These are phyloP conservation scores for Drosophila engyochracea DNA, from an alignment of 2,888 invertebrate genomes.

Conservation along the genomic window DNA sequence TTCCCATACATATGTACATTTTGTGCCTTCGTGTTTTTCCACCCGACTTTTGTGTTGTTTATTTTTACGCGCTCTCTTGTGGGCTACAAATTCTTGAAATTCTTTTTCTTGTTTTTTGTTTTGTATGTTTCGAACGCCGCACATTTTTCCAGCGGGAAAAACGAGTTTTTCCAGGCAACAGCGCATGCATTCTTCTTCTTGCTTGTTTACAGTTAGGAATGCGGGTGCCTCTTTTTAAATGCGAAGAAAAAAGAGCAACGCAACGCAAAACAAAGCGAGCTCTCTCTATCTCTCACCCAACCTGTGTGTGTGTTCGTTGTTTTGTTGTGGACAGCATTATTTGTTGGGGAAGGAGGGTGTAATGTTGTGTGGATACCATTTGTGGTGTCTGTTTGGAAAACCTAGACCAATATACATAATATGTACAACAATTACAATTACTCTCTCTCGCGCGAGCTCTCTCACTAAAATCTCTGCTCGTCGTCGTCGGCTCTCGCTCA, in stretches of 20 bases:
- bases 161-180: conserved; percentile 75
- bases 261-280: conserved; percentile 46
- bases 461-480: conserved; percentile 8
- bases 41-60: conserved; percentile 57
- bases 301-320: conserved; percentile 6
- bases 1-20: conserved; percentile 14
- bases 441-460: conserved; percentile 13
- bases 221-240: conserved; percentile 63
- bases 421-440: conserved; percentile 37
- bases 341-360: not conserved
- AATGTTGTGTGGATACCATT: conserved; percentile 44
- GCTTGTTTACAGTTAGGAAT: conserved; percentile 78
- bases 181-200: conserved; percentile 64
- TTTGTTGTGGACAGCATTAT: conserved; percentile 37
- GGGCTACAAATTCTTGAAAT: conserved; percentile 74
- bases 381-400: conserved; percentile 38
- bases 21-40: conserved; percentile 56
- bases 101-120: conserved; percentile 55
- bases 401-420: conserved; percentile 44
- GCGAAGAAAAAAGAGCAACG: conserved; percentile 53
- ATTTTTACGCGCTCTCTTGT: conserved; percentile 63
- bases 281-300: conserved; percentile 23
- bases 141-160: conserved; percentile 80
- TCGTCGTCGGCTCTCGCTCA: conserved; percentile 33
- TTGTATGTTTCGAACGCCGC: conserved; percentile 33